Evolutionary conservation across 1,140 invertebrate genomes (phyloP).

Genomic region (Temnothorax longispinosus): DNA sequence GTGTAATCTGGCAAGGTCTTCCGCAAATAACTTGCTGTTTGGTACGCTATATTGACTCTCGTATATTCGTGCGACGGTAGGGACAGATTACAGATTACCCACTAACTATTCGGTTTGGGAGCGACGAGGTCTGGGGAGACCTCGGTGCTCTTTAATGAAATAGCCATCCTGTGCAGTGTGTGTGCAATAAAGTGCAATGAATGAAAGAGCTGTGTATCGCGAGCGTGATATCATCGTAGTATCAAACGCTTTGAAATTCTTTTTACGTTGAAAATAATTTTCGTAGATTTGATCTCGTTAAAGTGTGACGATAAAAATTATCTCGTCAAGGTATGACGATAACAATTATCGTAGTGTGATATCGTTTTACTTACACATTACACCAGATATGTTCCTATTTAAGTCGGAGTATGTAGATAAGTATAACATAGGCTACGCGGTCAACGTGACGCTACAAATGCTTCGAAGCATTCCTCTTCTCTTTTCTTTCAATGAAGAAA

Average conservation of each 20-base stretch:
- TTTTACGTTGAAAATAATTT: not conserved
- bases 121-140: constrained; percentile 22
- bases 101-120: constrained; percentile 4
- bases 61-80: not conserved
- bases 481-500: too few relatives aligned
- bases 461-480: too few relatives aligned
- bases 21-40: not conserved
- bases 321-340: not conserved
- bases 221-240: not conserved
- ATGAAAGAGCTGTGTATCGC: not conserved
- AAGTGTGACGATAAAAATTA: not conserved
- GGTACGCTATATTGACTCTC: not conserved
- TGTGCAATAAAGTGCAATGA: constrained; percentile 19
- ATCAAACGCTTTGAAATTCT: not conserved
- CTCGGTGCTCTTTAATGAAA: constrained; percentile 47
- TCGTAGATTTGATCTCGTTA: not conserved
- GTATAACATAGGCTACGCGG: too few relatives aligned
- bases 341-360: not conserved
- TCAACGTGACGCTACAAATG: too few relatives aligned
- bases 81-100: constrained; percentile 34
- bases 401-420: not conserved
- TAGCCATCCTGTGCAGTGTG: constrained; percentile 8
- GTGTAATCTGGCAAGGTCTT: not conserved
- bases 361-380: not conserved
- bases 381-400: not conserved